Conservation (phyloP, 2,797 vertebrate genomes). For the Enteromius paludinosus region DNA sequence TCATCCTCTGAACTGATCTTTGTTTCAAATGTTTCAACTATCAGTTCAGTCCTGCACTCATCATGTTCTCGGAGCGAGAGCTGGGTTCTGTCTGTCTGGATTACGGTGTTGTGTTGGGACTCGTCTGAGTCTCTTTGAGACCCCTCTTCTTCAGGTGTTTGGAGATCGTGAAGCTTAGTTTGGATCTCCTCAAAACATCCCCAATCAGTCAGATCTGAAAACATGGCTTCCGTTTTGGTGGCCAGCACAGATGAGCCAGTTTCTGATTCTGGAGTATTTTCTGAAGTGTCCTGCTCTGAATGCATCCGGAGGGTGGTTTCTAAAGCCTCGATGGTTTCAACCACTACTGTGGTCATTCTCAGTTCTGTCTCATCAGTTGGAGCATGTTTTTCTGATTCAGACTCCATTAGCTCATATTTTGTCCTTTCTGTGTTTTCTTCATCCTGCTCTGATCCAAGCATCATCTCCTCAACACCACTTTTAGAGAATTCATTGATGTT, state of each 20-base stretch:
- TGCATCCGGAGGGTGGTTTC: constrained; percentile 1
- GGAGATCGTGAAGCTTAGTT: neutral
- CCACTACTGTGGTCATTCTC: neutral
- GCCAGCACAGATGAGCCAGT: neutral
- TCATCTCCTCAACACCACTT: constrained; percentile 59
- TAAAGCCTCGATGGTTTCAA: constrained; percentile 24
- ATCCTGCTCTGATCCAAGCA: constrained; percentile 60
- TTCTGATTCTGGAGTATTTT: constrained; percentile 19
- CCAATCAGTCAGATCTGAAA: neutral
- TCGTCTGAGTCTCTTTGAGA: neutral
- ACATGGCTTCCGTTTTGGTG: neutral
- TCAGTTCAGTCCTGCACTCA: constrained; percentile 16
- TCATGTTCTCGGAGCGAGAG: neutral
- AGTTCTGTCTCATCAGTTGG: neutral
- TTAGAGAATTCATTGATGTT: neutral
- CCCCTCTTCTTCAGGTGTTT: neutral
- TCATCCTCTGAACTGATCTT: constrained; percentile 28
- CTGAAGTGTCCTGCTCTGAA: constrained; percentile 19
- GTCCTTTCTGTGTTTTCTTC: constrained; percentile 52
- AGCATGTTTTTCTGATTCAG: constrained; percentile 7
- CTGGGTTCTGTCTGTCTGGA: neutral
- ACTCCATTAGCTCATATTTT: neutral
- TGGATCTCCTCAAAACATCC: constrained; percentile 2
- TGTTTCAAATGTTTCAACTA: neutral
- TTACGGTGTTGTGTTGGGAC: neutral